Percentiles rank a stretch among this genome's conserved stretches.
Evolutionary conservation across 2,888 invertebrate species (phyloP).

Genomic region (Drosophila tanythrix): DNA sequence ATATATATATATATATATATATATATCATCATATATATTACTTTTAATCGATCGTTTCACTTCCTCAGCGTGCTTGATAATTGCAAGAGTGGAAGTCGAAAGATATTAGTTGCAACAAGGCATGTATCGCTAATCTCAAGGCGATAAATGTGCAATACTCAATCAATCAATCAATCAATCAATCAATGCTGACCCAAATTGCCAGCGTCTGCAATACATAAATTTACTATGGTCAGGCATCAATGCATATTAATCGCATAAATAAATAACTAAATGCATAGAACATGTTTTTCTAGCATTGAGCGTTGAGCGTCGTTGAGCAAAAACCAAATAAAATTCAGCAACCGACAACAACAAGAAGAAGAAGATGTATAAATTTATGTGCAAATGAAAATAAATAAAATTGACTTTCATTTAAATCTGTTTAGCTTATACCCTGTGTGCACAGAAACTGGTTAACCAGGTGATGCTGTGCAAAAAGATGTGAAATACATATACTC

Average conservation of each 20-base stretch:
- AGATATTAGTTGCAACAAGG: neutral
- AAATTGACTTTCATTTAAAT: neutral
- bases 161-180: constrained; percentile 32
- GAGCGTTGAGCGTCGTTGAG: constrained; percentile 10
- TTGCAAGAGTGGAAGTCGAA: neutral
- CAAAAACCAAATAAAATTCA: constrained; percentile 24
- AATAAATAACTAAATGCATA: constrained; percentile 40
- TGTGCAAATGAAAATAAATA: neutral
- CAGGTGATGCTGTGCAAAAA: neutral
- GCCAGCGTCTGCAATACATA: constrained; percentile 32
- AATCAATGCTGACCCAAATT: constrained; percentile 65
- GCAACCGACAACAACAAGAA: neutral
- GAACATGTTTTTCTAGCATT: constrained; percentile 43
- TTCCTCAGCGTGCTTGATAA: neutral
- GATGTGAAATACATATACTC: neutral
- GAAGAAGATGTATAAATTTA: constrained; percentile 13
- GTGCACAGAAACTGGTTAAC: too few relatives aligned
- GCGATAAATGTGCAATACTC: constrained; percentile 31
- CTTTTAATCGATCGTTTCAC: constrained; percentile 6
- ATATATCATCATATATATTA: constrained; percentile 4
- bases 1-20: neutral
- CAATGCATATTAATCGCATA: constrained; percentile 48
- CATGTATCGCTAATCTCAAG: constrained; percentile 13
- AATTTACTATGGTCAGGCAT: constrained; percentile 36
- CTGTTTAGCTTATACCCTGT: neutral